Conservation (phyloP, 2,888 invertebrate genomes). For the Chirona hameri region DNA sequence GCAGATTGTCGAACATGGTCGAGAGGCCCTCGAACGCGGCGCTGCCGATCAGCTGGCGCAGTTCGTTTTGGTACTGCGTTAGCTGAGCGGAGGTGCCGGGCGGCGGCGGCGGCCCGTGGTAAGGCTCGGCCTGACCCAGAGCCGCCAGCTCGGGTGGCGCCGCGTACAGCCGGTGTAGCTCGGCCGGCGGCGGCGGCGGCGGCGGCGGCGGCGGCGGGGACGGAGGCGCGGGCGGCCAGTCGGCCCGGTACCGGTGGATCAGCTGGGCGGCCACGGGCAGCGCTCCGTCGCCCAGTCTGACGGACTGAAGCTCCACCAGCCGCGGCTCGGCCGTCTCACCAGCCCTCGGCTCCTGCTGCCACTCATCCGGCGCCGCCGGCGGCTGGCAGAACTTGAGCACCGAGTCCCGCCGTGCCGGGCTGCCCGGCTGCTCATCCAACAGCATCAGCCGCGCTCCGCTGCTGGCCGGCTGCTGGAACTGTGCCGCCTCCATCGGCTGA, state of each 20-base stretch:
- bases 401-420: neutral
- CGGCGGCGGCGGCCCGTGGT: neutral
- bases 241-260: slow-evolving; percentile 2
- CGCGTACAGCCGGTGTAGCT: neutral
- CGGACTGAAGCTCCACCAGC: slow-evolving; percentile 2
- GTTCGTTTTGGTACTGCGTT: neutral
- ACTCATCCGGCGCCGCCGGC: neutral
- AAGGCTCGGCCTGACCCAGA: neutral
- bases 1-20: slow-evolving; percentile 26
- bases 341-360: neutral
- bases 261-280: slow-evolving; percentile 13
- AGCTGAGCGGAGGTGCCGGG: neutral
- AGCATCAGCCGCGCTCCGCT: too few relatives aligned
- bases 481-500: too few relatives aligned
- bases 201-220: too few relatives aligned
- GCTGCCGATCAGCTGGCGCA: slow-evolving; percentile 11
- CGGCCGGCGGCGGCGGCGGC: neutral
- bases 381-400: slow-evolving; percentile 4
- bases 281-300: neutral
- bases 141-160: neutral
- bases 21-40: slow-evolving; percentile 14
- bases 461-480: neutral
- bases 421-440: neutral
- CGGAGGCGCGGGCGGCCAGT: neutral
- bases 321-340: neutral